These are phyloP conservation scores for Drosophila anomalata DNA, from an alignment of 2,888 invertebrate genomes.

Conservation along the genomic window DNA sequence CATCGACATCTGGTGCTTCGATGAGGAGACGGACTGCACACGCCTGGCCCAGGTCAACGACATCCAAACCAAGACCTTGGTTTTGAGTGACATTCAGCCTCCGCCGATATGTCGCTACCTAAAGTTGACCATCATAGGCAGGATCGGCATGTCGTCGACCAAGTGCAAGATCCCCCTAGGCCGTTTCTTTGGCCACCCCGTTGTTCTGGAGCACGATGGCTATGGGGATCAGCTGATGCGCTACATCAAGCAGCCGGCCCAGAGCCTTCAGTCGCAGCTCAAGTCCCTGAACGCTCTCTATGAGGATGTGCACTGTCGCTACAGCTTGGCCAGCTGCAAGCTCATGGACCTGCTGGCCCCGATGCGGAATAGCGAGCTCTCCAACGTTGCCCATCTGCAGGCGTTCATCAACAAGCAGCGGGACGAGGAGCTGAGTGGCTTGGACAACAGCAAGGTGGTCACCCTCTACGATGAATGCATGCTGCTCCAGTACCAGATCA, in stretches of 20 bases:
- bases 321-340: constrained; percentile 93
- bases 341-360: constrained; percentile 91
- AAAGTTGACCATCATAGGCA: constrained; percentile 95
- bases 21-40: constrained; percentile 93
- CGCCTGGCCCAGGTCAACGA: constrained; percentile 93
- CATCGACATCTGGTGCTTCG: constrained; percentile 94
- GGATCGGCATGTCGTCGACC: constrained; percentile 95
- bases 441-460: constrained; percentile 85
- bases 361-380: constrained; percentile 90
- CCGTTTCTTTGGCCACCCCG: constrained; percentile 96
- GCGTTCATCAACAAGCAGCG: constrained; percentile 90
- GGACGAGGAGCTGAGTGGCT: constrained; percentile 85
- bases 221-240: constrained; percentile 82
- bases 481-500: constrained; percentile 94
- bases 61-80: constrained; percentile 93
- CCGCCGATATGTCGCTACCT: constrained; percentile 94
- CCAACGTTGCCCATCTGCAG: constrained; percentile 92
- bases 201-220: constrained; percentile 88
- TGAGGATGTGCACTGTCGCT: constrained; percentile 92
- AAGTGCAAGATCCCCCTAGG: constrained; percentile 95
- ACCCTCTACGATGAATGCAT: constrained; percentile 86
- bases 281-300: constrained; percentile 88
- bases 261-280: constrained; percentile 85
- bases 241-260: constrained; percentile 76
- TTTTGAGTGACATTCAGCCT: constrained; percentile 95